These are phyloP conservation scores for Brachyptera putata DNA, from an alignment of 2,888 invertebrate species.

Conservation along the genomic window DNA sequence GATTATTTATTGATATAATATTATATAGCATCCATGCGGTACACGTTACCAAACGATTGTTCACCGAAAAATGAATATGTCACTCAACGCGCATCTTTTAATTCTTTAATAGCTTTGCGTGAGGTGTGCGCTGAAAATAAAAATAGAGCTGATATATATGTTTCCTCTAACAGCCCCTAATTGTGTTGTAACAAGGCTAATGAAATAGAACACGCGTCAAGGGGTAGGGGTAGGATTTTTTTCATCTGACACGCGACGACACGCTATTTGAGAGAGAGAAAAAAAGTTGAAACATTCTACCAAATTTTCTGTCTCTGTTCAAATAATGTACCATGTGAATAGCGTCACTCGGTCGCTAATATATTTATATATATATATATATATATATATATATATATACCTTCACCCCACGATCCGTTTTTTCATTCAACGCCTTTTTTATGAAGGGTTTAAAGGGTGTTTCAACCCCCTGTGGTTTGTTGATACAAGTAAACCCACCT, in stretches of 20 bases:
- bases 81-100: too few relatives aligned
- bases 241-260: not conserved
- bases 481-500: constrained; percentile 1
- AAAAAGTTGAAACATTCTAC: not conserved
- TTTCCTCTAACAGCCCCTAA: constrained; percentile 19
- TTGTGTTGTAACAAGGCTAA: constrained; percentile 18
- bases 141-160: constrained; percentile 12
- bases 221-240: constrained; percentile 9
- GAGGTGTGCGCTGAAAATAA: too few relatives aligned
- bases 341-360: too few relatives aligned
- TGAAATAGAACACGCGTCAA: constrained; percentile 4
- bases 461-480: not conserved
- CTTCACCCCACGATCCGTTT: not conserved
- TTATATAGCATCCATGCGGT: too few relatives aligned
- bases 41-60: too few relatives aligned
- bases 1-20: too few relatives aligned
- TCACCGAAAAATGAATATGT: too few relatives aligned
- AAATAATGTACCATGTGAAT: not conserved
- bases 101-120: too few relatives aligned
- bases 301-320: not conserved
- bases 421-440: constrained; percentile 15
- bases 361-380: too few relatives aligned
- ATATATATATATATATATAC: too few relatives aligned
- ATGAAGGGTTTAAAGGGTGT: constrained; percentile 12
- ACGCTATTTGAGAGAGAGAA: not conserved